These are phyloP conservation scores for Galerucella pusilla DNA, from an alignment of 2,888 invertebrate genomes.

Conservation along the genomic window DNA sequence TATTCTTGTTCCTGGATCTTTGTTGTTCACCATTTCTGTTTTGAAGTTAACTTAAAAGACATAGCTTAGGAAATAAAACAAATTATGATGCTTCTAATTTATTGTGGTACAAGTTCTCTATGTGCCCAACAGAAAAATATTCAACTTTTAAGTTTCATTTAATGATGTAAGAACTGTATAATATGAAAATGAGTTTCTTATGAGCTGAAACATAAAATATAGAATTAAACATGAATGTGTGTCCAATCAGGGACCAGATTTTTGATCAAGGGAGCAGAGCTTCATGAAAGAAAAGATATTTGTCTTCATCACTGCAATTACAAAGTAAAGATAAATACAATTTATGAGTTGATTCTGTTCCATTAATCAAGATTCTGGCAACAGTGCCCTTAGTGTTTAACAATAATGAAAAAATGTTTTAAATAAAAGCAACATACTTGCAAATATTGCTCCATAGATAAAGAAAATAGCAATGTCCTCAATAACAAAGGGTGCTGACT, in stretches of 20 bases:
- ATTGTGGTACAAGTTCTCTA: neutral
- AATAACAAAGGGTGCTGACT: constrained; percentile 18
- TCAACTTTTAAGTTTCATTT: constrained; percentile 5
- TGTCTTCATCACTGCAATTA: too few species aligned
- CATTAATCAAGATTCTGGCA: too few species aligned
- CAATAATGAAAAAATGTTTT: too few species aligned
- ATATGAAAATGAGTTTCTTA: constrained; percentile 28
- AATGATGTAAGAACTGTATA: constrained; percentile 16
- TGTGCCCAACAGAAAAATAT: too few species aligned
- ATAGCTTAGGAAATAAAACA: neutral
- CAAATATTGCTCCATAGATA: constrained; percentile 27
- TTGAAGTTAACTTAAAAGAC: neutral
- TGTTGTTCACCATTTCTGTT: neutral
- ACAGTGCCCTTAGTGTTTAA: too few species aligned
- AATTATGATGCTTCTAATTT: neutral
- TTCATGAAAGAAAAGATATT: too few species aligned
- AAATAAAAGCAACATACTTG: constrained; percentile 9
- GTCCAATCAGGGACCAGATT: too few species aligned
- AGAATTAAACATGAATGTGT: neutral
- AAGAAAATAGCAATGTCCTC: constrained; percentile 16
- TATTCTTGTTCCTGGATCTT: too few species aligned
- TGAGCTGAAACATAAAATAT: constrained; percentile 17
- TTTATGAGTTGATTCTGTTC: too few species aligned
- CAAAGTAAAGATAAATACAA: too few species aligned
- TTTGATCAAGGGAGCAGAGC: too few species aligned